Evolutionary conservation across 2,888 invertebrate genomes (phyloP), one percentile per base, ranked within the genome.

Genomic region (Malthinus seriepunctatus): DNA sequence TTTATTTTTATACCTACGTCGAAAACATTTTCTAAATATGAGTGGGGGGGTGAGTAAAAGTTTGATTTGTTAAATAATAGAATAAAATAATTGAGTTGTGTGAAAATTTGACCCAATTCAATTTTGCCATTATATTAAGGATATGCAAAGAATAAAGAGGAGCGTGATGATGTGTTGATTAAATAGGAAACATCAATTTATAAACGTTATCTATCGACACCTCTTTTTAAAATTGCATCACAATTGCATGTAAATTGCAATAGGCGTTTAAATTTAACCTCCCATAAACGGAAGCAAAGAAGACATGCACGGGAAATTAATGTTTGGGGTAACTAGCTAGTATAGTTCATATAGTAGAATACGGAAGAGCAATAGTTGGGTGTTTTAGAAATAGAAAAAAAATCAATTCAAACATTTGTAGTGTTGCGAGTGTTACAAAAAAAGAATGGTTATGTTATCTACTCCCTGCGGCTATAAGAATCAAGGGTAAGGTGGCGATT

Each of bases 221-320:
- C 53, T 23, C 23, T 49, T 38, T 42, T 35, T 70, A 67, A 71
- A 71, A 72, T 70, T 69, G 68, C 65, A 65, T 68, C 67, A 65
- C 69, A 69, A 71, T 68, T 69, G 67, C 67, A 72, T 70, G 71
- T 67, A 73, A 72, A 73, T 70, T 69, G 68, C 67, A 67, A 63
- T 63, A 63, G 65, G 67, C 68, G 68, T 69, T 73, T 74, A 70
- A 73, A 73, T 73, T 73, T 71, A 74, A 72, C 67, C 70, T 68
- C 63, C 63, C 64, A 68, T 62, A 61, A 64, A 44, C 69, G 69
- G 71, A 71, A 73, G 68, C 65, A 68, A 67, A 71, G 74, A 75
- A 76, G 75, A 76, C 75, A 75, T 75, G 71, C 71, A 72, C 70
- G 73, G 75, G 73, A 72, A 78, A 77, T 78, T 76, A 78, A 77